Conservation (phyloP, 1,140 invertebrate genomes). For the Eufriesea mexicana region DNA sequence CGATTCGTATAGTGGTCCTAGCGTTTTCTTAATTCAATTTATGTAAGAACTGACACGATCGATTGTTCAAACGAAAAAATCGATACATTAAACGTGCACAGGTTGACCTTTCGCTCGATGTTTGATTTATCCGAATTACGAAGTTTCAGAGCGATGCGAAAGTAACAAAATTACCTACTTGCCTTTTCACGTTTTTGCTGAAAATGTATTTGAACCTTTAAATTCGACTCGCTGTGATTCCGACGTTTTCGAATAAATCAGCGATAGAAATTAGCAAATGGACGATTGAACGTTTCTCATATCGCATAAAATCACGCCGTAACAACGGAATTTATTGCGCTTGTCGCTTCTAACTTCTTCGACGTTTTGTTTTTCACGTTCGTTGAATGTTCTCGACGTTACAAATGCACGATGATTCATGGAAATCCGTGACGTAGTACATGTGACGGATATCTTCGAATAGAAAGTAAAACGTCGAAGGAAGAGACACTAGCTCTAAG, state of each 20-base stretch:
- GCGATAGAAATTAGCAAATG: neutral
- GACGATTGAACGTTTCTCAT: conserved; percentile 2
- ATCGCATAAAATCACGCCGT: neutral
- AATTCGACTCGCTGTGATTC: neutral
- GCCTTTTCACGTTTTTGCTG: neutral
- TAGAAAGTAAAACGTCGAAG: neutral
- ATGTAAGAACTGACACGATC: neutral
- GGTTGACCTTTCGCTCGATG: neutral
- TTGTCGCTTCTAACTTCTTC: neutral
- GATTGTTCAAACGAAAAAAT: neutral
- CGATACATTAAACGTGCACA: neutral
- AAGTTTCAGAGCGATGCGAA: neutral
- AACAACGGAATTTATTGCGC: neutral
- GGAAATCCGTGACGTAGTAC: neutral
- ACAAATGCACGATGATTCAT: neutral
- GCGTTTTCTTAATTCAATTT: neutral
- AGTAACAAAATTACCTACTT: neutral
- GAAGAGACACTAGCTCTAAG: neutral
- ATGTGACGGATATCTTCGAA: neutral
- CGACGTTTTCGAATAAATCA: neutral
- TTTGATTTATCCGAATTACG: neutral
- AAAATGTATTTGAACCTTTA: neutral
- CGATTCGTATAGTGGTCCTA: neutral
- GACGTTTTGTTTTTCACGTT: neutral
- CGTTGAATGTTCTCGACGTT: neutral